These are phyloP conservation scores for Odontamblyopus rebecca DNA, from an alignment of 2,797 vertebrate species.

Conservation along the genomic window DNA sequence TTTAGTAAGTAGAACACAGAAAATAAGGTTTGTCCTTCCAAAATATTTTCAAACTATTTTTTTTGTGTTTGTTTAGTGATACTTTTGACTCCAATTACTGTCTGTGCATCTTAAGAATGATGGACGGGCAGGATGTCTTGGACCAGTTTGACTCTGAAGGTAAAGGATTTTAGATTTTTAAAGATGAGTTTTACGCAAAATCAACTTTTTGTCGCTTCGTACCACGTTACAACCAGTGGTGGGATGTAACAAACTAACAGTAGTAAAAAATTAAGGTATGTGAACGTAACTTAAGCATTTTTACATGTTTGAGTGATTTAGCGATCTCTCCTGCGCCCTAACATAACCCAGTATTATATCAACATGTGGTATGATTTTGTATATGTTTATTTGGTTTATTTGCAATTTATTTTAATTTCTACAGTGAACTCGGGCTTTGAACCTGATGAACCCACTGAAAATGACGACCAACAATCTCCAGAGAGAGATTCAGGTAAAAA, in stretches of 20 bases:
- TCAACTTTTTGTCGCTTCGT: too few species aligned
- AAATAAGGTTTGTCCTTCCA: background rate
- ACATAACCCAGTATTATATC: too few species aligned
- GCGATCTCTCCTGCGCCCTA: too few species aligned
- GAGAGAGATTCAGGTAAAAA: conserved; percentile 54
- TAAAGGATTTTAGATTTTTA: background rate
- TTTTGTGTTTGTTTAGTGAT: conserved; percentile 58
- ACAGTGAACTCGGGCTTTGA: conserved; percentile 72
- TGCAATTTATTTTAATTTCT: background rate
- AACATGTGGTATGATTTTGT: background rate
- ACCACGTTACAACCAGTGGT: conserved; percentile 34
- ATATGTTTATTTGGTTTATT: background rate
- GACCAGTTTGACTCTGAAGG: conserved; percentile 68
- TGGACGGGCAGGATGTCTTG: conserved; percentile 68
- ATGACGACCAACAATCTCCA: conserved; percentile 38
- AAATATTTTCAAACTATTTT: background rate
- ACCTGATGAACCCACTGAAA: conserved; percentile 49
- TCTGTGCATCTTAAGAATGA: conserved; percentile 77
- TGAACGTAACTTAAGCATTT: too few species aligned
- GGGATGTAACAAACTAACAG: too few species aligned
- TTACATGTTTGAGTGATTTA: too few species aligned
- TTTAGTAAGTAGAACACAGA: conserved; percentile 67
- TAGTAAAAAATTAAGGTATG: too few species aligned
- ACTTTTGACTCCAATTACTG: conserved; percentile 77
- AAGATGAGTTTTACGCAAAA: background rate